Evolutionary conservation across 2,113 vertebrate genomes (phyloP).

Genomic region (Austrofundulus limnaeus): DNA sequence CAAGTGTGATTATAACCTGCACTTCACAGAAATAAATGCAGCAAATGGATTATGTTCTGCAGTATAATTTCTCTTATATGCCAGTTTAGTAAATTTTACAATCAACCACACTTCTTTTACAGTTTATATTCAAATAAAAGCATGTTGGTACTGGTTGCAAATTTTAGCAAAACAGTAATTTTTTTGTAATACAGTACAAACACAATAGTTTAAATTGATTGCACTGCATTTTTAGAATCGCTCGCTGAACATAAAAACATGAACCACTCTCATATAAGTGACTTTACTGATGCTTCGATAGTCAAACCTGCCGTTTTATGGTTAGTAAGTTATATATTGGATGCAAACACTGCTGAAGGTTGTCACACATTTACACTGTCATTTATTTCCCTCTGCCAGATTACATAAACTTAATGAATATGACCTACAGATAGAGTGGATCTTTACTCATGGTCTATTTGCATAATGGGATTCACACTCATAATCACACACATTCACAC

Average conservation of each 20-base stretch:
- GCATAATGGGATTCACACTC: conserved; percentile 4
- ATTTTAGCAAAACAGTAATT: no score
- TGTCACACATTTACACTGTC: conserved; percentile 3
- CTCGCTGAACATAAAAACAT: background rate
- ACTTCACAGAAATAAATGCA: no score
- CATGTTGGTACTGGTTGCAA: no score
- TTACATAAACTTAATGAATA: conserved; percentile 2
- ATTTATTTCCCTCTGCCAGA: background rate
- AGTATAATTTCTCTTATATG: no score
- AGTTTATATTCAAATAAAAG: no score
- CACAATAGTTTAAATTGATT: no score
- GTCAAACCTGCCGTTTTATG: conserved; percentile 5
- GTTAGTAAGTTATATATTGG: background rate
- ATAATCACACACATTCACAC: conserved; percentile 8
- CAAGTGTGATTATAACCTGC: no score
- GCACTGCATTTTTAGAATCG: no score
- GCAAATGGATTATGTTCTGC: no score
- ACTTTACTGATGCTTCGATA: conserved; percentile 13
- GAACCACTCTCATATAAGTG: conserved; percentile 2
- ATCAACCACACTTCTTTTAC: no score
- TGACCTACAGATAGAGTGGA: background rate
- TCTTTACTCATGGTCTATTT: background rate
- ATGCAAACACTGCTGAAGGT: conserved; percentile 10
- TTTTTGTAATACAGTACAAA: no score
- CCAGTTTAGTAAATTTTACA: no score